Percentiles rank a stretch among this genome's conserved stretches.
phyloP scores from a whole-genome alignment of 2,888 invertebrate species.

The Papilio gigon region DNA sequence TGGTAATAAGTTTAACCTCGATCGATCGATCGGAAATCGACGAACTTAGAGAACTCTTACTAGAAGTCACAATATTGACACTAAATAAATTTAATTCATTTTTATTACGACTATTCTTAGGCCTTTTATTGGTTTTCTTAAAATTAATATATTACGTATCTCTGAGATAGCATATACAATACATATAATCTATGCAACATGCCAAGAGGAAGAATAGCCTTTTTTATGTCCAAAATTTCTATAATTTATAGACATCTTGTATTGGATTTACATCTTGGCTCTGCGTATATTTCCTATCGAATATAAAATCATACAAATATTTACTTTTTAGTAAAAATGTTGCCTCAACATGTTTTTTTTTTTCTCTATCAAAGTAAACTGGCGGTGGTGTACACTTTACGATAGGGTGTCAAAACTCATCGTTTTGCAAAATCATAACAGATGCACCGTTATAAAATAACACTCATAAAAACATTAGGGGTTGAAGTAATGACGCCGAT shows the following conservation, averaged over 20 bases:
- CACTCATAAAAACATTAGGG: slow-evolving; percentile 63
- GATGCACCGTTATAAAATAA: slow-evolving; percentile 64
- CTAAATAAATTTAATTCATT: background rate
- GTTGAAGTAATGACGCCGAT: slow-evolving; percentile 62
- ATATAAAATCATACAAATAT: too few relatives aligned
- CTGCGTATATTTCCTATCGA: too few relatives aligned
- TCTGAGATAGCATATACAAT: too few relatives aligned
- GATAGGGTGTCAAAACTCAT: slow-evolving; percentile 28
- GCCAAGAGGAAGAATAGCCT: too few relatives aligned
- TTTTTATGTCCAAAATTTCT: too few relatives aligned
- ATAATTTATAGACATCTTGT: too few relatives aligned
- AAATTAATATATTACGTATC: too few relatives aligned
- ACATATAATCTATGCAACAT: too few relatives aligned
- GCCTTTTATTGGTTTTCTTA: too few relatives aligned
- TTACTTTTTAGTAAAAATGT: too few relatives aligned
- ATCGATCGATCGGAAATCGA: background rate
- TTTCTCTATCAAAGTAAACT: slow-evolving; percentile 21
- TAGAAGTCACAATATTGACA: background rate
- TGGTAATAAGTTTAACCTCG: slow-evolving; percentile 11
- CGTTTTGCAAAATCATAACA: slow-evolving; percentile 62
- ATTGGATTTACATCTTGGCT: too few relatives aligned
- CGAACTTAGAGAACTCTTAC: background rate
- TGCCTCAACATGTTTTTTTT: too few relatives aligned
- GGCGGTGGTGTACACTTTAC: slow-evolving; percentile 1
- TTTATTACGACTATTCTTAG: background rate